Conservation (phyloP, 2,888 invertebrate genomes). For the Platycheirus rosarum region DNA sequence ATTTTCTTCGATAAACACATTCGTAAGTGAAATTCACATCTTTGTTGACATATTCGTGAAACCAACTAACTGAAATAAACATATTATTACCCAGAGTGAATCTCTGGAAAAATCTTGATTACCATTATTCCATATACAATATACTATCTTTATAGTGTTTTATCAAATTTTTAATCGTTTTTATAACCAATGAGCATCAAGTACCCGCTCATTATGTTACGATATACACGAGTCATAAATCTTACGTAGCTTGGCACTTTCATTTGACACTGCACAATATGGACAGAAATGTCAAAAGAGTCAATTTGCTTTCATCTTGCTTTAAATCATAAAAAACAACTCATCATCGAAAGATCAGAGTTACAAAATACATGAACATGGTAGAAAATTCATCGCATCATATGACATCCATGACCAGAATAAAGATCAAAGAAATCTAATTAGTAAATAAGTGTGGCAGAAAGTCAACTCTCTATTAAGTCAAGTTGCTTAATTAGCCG, state of each 20-base stretch:
- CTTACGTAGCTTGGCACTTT: neutral
- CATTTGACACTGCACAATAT: neutral
- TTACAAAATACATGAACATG: neutral
- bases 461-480: neutral
- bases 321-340: neutral
- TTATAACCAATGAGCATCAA: neutral
- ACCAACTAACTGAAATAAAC: no score
- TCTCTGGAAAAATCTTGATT: no score
- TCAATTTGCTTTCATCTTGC: neutral
- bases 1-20: no score
- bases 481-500: neutral
- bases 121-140: no score
- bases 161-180: no score
- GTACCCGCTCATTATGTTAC: neutral
- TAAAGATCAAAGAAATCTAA: neutral
- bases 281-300: neutral
- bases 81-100: no score
- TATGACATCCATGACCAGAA: neutral
- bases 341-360: neutral
- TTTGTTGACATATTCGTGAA: no score
- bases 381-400: neutral
- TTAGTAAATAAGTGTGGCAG: neutral
- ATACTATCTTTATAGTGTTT: no score
- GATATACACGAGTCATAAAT: neutral
- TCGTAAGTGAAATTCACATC: no score